Conservation (phyloP, 2,797 vertebrate genomes). For the Sebastes hubbsi region DNA sequence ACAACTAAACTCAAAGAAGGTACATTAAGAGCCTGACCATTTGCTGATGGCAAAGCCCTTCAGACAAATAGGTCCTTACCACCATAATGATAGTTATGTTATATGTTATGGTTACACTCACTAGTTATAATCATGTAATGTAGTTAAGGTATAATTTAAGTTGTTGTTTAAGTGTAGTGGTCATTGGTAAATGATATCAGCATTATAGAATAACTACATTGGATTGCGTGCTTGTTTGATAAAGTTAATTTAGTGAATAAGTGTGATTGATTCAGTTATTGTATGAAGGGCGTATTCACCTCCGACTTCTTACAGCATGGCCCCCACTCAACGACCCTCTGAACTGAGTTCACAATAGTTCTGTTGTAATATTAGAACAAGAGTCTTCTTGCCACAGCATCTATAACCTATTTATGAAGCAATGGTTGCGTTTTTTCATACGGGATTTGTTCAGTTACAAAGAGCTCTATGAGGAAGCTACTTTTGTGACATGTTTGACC, state of each 20-base stretch:
- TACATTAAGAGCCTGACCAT: background rate
- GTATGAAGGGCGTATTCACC: background rate
- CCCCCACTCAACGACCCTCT: background rate
- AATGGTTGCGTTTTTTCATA: background rate
- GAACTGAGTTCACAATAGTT: background rate
- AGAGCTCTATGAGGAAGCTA: background rate
- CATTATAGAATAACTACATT: background rate
- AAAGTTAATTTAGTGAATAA: background rate
- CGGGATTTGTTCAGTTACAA: background rate
- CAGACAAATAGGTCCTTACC: background rate
- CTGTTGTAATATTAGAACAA: background rate
- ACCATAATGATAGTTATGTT: background rate
- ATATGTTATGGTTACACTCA: background rate
- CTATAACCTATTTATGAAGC: background rate
- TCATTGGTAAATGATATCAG: background rate
- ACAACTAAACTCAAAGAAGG: background rate
- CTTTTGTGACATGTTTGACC: background rate
- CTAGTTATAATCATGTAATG: background rate
- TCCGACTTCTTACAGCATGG: background rate
- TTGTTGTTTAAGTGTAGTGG: background rate
- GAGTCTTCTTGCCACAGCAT: background rate
- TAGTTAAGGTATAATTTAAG: background rate
- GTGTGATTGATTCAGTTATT: background rate
- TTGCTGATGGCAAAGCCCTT: background rate
- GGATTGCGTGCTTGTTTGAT: background rate